Evolutionary conservation across 2,888 invertebrate genomes (phyloP).

Genomic region (Drosophila mimica): DNA sequence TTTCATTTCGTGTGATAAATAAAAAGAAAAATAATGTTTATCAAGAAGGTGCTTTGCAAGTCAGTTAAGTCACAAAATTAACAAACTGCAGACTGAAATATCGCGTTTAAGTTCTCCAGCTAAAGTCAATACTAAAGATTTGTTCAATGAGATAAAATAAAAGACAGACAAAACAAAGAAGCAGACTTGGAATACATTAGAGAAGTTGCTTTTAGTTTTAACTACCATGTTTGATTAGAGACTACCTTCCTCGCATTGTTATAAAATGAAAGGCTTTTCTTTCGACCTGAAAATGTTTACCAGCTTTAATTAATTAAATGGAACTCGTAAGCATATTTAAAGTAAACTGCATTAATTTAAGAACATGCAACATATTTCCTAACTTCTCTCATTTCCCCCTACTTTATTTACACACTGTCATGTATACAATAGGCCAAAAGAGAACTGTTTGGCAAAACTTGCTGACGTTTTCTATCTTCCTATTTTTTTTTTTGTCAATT

Average conservation of each 20-base stretch:
- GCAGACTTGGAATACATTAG: not conserved
- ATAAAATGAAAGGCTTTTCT: not conserved
- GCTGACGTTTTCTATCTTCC: slow-evolving; percentile 17
- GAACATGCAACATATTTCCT: not conserved
- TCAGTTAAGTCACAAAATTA: not conserved
- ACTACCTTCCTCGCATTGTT: not conserved
- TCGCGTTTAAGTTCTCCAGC: not conserved
- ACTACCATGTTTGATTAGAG: not conserved
- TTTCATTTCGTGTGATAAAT: not conserved
- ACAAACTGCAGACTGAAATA: not conserved
- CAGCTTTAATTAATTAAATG: slow-evolving; percentile 9
- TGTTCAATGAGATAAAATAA: not conserved
- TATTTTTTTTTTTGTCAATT: slow-evolving; percentile 41
- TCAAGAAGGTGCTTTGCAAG: not conserved
- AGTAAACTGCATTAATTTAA: slow-evolving; percentile 2
- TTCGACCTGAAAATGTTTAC: not conserved
- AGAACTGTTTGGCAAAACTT: slow-evolving; percentile 9
- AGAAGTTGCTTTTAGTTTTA: not conserved
- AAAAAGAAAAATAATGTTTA: not conserved
- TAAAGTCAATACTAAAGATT: not conserved
- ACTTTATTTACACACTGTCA: slow-evolving; percentile 25
- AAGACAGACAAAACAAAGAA: not conserved
- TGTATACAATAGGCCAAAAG: slow-evolving; percentile 18
- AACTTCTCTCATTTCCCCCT: not conserved
- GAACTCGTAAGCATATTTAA: not conserved